Evolutionary conservation across 2,113 vertebrate species (phyloP).

Genomic region (Syrmaticus mikado): DNA sequence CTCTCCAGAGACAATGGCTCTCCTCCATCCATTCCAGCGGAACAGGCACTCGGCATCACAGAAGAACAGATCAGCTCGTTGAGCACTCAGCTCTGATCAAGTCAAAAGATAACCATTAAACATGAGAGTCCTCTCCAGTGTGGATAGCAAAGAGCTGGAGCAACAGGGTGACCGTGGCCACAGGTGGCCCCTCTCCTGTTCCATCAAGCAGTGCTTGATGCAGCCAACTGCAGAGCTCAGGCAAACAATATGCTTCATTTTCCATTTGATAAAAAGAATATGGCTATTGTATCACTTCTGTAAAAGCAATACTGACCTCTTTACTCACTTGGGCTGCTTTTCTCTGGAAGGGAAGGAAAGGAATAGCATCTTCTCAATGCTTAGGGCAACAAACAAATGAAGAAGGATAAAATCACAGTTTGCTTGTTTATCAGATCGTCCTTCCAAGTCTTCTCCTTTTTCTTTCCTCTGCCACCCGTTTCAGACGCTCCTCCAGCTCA

Average conservation of each 20-base stretch:
- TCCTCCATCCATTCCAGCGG: not conserved
- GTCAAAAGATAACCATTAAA: not conserved
- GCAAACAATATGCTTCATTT: not conserved
- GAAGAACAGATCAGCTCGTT: not conserved
- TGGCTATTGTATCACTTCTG: not conserved
- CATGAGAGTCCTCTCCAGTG: not conserved
- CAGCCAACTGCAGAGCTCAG: not conserved
- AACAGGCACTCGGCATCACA: not conserved
- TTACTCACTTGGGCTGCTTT: not conserved
- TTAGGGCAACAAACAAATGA: not conserved
- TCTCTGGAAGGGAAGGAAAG: not conserved
- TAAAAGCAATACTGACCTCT: not conserved
- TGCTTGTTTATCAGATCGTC: not conserved
- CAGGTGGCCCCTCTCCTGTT: not conserved
- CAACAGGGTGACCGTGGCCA: rapidly evolving
- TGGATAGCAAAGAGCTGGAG: not conserved
- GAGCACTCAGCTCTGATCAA: not conserved
- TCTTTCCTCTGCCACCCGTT: not conserved
- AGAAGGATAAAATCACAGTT: not conserved
- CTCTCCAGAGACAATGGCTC: not conserved
- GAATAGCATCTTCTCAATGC: not conserved
- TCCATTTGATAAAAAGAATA: not conserved
- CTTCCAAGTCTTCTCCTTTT: not conserved
- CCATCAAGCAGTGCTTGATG: rapidly evolving
- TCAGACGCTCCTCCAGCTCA: not conserved